Evolutionary conservation across 2,113 vertebrate species (phyloP).

Genomic region (Pionites leucogaster): DNA sequence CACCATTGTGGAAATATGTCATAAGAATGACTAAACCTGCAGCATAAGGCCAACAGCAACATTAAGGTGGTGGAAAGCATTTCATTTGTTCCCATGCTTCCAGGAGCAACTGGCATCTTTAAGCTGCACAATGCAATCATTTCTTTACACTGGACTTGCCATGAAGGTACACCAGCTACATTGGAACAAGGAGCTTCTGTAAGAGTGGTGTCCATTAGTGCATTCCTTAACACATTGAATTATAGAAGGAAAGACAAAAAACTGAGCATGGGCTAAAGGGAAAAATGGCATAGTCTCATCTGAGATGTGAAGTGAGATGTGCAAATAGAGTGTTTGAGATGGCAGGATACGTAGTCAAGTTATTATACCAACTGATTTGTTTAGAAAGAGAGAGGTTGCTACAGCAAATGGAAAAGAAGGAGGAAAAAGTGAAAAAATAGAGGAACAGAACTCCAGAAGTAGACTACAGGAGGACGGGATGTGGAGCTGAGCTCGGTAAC

Average conservation of each 20-base stretch:
- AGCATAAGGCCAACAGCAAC: conserved; percentile 49
- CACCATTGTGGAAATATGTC: conserved; percentile 55
- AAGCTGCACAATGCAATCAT: not conserved
- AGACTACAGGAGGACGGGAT: not conserved
- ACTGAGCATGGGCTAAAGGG: not conserved
- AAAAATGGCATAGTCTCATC: not conserved
- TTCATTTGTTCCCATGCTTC: conserved; percentile 38
- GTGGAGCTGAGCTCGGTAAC: not conserved
- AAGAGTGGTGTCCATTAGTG: not conserved
- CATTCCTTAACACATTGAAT: not conserved
- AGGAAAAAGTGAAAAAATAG: not conserved
- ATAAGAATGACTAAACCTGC: conserved; percentile 59
- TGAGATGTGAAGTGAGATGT: not conserved
- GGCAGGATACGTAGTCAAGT: not conserved
- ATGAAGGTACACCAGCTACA: not conserved
- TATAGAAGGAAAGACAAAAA: not conserved
- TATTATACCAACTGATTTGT: not conserved
- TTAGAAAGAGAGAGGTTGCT: not conserved
- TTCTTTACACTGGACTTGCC: not conserved
- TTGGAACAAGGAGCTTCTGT: not conserved
- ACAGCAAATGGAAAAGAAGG: not conserved
- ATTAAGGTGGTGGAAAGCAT: conserved; percentile 58
- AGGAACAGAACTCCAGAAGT: not conserved
- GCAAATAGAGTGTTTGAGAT: not conserved
- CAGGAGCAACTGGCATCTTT: conserved; percentile 39